phyloP scores from a whole-genome alignment of 2,113 vertebrate species.

The Antennarius striatus region DNA sequence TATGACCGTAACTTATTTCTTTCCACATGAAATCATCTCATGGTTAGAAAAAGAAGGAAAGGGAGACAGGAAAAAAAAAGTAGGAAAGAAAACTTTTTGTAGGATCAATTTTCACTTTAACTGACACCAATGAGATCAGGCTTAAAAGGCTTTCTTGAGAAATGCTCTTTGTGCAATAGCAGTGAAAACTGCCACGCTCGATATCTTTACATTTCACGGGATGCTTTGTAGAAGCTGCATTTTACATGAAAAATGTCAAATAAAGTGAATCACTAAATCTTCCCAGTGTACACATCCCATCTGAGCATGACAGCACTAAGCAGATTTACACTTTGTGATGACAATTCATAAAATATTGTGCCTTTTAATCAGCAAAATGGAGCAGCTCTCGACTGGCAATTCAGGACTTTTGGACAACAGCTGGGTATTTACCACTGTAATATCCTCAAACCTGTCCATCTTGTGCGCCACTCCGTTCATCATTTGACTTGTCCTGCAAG shows the following conservation, averaged over 20 bases:
- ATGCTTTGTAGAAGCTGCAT: constrained; percentile 46
- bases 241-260: constrained; percentile 66
- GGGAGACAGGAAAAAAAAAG: background rate
- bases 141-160: constrained; percentile 22
- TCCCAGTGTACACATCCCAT: constrained; percentile 57
- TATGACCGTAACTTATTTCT: constrained; percentile 11
- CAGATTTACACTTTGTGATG: constrained; percentile 68
- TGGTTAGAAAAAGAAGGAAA: background rate
- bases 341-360: constrained; percentile 65
- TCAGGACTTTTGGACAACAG: constrained; percentile 64
- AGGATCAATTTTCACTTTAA: constrained; percentile 19
- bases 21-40: background rate
- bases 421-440: constrained; percentile 56
- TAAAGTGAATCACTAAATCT: constrained; percentile 70
- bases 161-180: constrained; percentile 5
- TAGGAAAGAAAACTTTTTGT: background rate
- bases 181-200: constrained; percentile 35
- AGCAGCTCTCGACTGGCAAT: constrained; percentile 50
- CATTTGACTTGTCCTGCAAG: constrained; percentile 47
- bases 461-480: constrained; percentile 18
- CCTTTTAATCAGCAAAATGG: constrained; percentile 73
- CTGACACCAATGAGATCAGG: constrained; percentile 20
- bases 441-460: constrained; percentile 62
- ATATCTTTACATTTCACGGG: constrained; percentile 29
- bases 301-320: constrained; percentile 41